These are phyloP conservation scores for Dendrolimus kikuchii DNA, from an alignment of 1,140 invertebrate genomes.

Conservation along the genomic window DNA sequence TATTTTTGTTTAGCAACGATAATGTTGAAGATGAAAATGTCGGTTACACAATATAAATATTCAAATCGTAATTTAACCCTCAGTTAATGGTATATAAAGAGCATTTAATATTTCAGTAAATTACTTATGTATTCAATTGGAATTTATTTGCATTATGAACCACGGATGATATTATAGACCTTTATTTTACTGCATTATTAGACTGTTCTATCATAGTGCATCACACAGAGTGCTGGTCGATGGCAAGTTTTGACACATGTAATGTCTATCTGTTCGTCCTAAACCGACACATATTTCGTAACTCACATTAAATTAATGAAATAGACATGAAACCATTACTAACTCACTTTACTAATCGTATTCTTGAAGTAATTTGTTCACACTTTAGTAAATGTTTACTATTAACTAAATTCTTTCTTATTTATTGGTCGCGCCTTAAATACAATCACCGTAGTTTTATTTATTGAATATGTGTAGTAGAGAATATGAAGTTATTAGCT, in stretches of 20 bases:
- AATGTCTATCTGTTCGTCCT: constrained; percentile 65
- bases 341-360: constrained; percentile 56
- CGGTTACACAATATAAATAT: too few relatives aligned
- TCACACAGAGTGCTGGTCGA: constrained; percentile 40
- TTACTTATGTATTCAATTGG: not conserved
- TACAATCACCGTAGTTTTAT: too few relatives aligned
- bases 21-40: too few relatives aligned
- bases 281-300: constrained; percentile 53
- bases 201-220: constrained; percentile 28
- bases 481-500: too few relatives aligned
- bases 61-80: too few relatives aligned
- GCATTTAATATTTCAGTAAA: too few relatives aligned
- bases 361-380: constrained; percentile 5
- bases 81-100: too few relatives aligned
- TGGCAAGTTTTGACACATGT: constrained; percentile 42
- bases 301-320: constrained; percentile 43
- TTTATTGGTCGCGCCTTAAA: too few relatives aligned
- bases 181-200: constrained; percentile 22
- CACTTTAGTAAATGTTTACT: not conserved
- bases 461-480: too few relatives aligned
- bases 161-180: constrained; percentile 21
- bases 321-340: constrained; percentile 46
- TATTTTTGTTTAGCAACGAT: too few relatives aligned
- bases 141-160: constrained; percentile 29
- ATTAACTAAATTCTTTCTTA: too few relatives aligned